phyloP scores from a whole-genome alignment of 2,113 vertebrate species.

The Anoura caudifer region DNA sequence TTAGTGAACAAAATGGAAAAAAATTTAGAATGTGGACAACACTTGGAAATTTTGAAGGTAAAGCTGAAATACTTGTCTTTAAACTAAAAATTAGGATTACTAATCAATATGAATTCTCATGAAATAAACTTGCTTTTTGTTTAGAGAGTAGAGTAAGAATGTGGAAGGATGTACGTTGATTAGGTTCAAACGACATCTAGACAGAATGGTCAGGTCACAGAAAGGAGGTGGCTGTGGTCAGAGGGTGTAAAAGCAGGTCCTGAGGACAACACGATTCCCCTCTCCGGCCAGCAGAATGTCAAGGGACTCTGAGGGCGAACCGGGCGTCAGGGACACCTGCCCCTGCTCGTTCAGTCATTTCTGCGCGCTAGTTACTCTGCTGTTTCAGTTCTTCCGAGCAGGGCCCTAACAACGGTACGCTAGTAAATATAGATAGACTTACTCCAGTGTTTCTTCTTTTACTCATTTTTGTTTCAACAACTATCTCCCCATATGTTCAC shows the following conservation, averaged over 20 bases:
- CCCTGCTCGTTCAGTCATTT: background rate
- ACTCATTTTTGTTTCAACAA: conserved; percentile 29
- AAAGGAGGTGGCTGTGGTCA: background rate
- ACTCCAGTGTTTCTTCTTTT: conserved; percentile 6
- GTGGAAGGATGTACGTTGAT: background rate
- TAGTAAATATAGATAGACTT: background rate
- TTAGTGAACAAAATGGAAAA: background rate
- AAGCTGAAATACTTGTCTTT: background rate
- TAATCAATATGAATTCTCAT: background rate
- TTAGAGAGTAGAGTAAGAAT: background rate
- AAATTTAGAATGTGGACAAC: conserved; percentile 19
- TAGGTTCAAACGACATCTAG: background rate
- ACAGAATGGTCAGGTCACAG: background rate
- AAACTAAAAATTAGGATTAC: conserved; percentile 13
- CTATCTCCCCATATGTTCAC: background rate
- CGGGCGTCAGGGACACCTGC: background rate
- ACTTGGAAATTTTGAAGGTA: background rate
- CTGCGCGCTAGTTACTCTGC: background rate
- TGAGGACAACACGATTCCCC: background rate
- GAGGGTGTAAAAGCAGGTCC: background rate
- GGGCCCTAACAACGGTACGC: background rate
- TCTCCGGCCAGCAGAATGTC: background rate
- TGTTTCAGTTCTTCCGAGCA: background rate
- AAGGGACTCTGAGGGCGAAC: background rate
- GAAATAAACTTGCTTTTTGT: background rate